These are phyloP conservation scores for Ptychoptera contaminata DNA, from an alignment of 2,888 invertebrate species.

Conservation along the genomic window DNA sequence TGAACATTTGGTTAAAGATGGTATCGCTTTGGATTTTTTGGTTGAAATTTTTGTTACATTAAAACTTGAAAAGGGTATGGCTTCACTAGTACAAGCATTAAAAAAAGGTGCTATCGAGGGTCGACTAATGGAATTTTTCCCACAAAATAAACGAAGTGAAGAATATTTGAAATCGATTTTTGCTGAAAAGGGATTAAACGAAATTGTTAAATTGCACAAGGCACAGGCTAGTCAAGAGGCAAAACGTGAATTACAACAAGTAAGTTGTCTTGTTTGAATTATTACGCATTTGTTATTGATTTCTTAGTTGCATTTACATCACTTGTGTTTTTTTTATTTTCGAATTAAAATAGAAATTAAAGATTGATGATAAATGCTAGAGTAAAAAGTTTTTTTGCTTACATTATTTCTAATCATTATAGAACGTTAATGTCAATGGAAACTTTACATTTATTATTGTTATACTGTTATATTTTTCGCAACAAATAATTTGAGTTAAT, in stretches of 20 bases:
- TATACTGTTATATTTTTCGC: too few relatives aligned
- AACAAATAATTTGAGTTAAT: background rate
- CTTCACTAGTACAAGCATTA: conserved; percentile 70
- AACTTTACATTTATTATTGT: conserved; percentile 3
- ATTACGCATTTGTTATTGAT: background rate
- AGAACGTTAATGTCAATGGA: conserved; percentile 9
- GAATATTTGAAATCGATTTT: conserved; percentile 71
- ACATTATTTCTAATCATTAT: conserved; percentile 6
- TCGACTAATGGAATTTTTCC: conserved; percentile 86
- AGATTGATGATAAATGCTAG: conserved; percentile 5
- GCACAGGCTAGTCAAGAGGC: conserved; percentile 73
- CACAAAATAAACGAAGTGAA: conserved; percentile 83
- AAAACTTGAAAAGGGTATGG: conserved; percentile 78
- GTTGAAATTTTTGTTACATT: conserved; percentile 83
- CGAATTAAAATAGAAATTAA: too few relatives aligned
- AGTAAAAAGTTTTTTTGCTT: conserved; percentile 10
- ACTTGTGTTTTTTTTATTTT: background rate
- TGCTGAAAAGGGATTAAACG: conserved; percentile 61
- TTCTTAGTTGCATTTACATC: background rate
- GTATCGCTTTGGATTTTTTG: conserved; percentile 86
- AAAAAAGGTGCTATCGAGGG: conserved; percentile 72
- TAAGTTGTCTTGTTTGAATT: conserved; percentile 14
- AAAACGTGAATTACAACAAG: conserved; percentile 59
- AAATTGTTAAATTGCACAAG: conserved; percentile 66
- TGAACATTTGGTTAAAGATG: conserved; percentile 88